Evolutionary conservation across 2,113 vertebrate species (phyloP).

Genomic region (Chloropsis hardwickii): DNA sequence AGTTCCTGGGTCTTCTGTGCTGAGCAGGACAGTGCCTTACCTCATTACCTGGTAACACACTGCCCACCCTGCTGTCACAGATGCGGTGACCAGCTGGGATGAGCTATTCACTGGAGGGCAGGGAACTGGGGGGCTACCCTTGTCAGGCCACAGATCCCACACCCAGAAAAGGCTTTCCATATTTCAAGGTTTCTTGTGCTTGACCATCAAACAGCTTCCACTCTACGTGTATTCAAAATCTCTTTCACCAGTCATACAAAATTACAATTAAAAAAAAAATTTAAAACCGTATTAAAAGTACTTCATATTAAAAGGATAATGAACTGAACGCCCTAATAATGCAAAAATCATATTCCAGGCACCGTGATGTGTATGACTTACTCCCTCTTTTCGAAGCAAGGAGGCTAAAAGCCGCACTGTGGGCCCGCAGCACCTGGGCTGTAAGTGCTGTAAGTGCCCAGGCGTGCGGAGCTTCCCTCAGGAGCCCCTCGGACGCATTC

Average conservation of each 20-base stretch:
- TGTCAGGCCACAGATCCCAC: not conserved
- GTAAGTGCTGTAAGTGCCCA: fast-evolving
- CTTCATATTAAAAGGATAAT: not conserved
- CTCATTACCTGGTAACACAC: not conserved
- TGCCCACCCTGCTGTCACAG: not conserved
- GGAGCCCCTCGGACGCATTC: fast-evolving
- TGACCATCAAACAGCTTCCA: not conserved
- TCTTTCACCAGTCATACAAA: not conserved
- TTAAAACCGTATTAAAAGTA: fast-evolving
- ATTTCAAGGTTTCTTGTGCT: not conserved
- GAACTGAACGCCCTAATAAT: fast-evolving
- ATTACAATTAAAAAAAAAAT: not conserved
- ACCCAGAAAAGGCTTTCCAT: fast-evolving
- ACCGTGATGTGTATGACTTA: fast-evolving
- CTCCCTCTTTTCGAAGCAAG: fast-evolving
- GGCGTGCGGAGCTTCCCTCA: not conserved
- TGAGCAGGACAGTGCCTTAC: not conserved
- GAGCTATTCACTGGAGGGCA: fast-evolving
- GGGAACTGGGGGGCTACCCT: not conserved
- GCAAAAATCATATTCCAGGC: too few relatives aligned
- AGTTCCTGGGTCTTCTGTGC: not conserved
- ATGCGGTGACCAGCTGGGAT: not conserved
- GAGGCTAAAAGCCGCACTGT: fast-evolving
- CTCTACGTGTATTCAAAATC: fast-evolving
- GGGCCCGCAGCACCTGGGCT: fast-evolving